phyloP scores from a whole-genome alignment of 2,797 vertebrate species.

The Mormyrus hasselquistii region DNA sequence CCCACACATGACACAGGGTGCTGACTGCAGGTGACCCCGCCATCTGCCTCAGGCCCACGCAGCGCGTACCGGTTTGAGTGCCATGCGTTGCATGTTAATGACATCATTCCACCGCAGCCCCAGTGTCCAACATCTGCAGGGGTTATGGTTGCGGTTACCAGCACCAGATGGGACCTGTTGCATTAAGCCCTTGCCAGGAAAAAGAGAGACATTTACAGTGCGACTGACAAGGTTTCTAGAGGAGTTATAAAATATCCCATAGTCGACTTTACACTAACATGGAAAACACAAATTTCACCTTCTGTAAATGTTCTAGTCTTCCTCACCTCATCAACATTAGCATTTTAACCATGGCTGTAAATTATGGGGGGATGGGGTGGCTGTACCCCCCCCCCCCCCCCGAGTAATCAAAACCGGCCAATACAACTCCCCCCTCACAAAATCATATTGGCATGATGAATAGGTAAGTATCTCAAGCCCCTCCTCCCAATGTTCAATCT shows the following conservation, averaged over 20 bases:
- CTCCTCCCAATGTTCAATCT: neutral
- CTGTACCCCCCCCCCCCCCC: neutral
- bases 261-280: neutral
- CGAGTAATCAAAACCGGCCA: neutral
- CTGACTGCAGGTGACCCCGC: neutral
- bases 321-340: neutral
- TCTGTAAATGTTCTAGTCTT: neutral
- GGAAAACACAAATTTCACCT: neutral
- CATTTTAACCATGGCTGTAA: neutral
- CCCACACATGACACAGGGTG: neutral
- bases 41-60: slow-evolving; percentile 6
- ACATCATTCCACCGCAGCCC: slow-evolving; percentile 10
- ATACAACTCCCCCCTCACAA: neutral
- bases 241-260: neutral
- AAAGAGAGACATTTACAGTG: neutral
- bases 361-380: neutral
- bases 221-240: neutral
- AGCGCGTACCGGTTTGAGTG: neutral
- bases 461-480: neutral
- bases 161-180: neutral
- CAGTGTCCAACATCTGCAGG: neutral
- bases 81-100: neutral
- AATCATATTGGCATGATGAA: neutral
- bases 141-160: neutral
- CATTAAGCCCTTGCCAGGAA: neutral